Evolutionary conservation across 2,797 vertebrate genomes (phyloP), one percentile per base, ranked within the genome.

Genomic region (Agapornis canus): DNA sequence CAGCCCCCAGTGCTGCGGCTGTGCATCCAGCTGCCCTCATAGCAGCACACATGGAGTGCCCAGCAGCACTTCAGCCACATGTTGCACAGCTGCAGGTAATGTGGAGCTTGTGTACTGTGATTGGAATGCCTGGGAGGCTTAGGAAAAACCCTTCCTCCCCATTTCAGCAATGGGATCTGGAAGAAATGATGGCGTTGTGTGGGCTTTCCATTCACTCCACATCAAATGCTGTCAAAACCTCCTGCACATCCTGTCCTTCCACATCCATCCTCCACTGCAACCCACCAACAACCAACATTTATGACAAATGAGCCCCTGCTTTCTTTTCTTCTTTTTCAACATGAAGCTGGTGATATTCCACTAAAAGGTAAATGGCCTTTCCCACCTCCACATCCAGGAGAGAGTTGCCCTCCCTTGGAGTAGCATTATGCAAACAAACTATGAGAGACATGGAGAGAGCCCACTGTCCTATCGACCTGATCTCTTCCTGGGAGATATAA

Each of bases 391-490:
- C 45, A 43, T 22, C 19, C 32, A 45, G 39, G 16, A 90, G 13
- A 42, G 16, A 71, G 16, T 42, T 79, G 39, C 19, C 31, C 29
- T 73, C 35, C 11, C 42, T 57, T 56, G 47, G 21, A 59, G 11
- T 25, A 65, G 39, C 3, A 2, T 22, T 57, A 32, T 76, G 39
- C 47, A 59, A 82, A 76, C 1, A 75, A 86, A 40, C 39, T 19
- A 7, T 8, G 13, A 2, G 9, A 19, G 22, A 27, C 0, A 0
- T 14, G n/a, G 43, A 77, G 49, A 68, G 10, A 47, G 4, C 3
- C 10, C 2, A 1, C 25, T 4, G 1, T 68, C 37, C n/a, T 42
- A 5, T 27, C 1, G 1, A 39, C 20, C 11, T 0, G 0, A 52
- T 26, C 21, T 54, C 43, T 63, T 56, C 22, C 27, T 21, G 27